Base-by-base conservation (phyloP, 2,888 invertebrate species). In the Iselma pallidipennis region DNA sequence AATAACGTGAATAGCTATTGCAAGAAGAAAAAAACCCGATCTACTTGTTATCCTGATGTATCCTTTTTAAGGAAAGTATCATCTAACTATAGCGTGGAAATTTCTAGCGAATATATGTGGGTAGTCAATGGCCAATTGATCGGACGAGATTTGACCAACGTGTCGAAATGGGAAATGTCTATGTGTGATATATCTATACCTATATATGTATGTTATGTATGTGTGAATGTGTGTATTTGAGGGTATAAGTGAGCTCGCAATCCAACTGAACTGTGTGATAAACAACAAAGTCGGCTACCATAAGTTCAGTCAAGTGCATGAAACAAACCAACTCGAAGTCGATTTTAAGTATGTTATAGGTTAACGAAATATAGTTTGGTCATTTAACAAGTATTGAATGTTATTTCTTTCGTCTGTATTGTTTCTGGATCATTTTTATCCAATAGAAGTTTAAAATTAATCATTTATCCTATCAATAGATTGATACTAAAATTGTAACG, bases 281-380 rank as follows among this genome's bases (percentile, higher is more conserved):
- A 52, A 52, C 52, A 52, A 52, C 52, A 33, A 52, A 52, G 52
- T 52, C 33, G 12, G 45, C 45, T 23, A n/a, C 29, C 29, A 28
- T 52, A 52, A 52, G 52, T 19, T 52, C 33, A 31, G 28, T 33
- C 52, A 19, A 31, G 52, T 52, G 52, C 31, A 33, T 23, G 16
- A 31, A 52, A 31, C 52, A 28, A 52, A 31, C 28, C 52, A 52
- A 52, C 21, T 31, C 7, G 21, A 28, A 31, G 29, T 16, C n/a
- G 45, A 45, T 45, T 45, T 45, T 45, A 45, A 45, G 45, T 45
- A 23, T 45, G 45, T 45, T 45, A 45, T 45, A 45, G 23, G 19
- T 23, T 42, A 10, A n/a, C 23, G 4, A n/a, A 45, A 45, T 23
- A 45, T 12, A 45, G 45, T n/a, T 45, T 45, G 45, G 45, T 23